These are phyloP conservation scores for Microtus ochrogaster DNA, from an alignment of 2,113 vertebrate genomes.

Conservation along the genomic window DNA sequence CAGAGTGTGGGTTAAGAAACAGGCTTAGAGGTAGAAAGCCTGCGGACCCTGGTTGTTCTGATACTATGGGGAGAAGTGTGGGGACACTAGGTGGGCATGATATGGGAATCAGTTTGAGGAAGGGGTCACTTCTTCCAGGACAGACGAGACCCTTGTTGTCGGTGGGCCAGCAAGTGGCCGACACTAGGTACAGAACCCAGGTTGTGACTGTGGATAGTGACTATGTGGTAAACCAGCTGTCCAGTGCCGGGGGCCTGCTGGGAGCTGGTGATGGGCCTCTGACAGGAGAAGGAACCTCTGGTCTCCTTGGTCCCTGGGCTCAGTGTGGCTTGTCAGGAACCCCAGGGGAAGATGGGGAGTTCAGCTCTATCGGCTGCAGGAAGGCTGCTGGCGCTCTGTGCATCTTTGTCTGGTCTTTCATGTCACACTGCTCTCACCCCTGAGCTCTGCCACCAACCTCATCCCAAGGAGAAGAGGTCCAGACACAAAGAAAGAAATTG, in stretches of 20 bases:
- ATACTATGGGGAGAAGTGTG: not conserved
- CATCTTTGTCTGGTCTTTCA: not conserved
- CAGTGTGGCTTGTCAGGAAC: not conserved
- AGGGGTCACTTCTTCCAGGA: not conserved
- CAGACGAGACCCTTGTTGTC: not conserved
- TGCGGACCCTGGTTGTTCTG: not conserved
- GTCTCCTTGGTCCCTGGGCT: not conserved
- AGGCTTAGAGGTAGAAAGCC: not conserved
- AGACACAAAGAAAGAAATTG: not conserved
- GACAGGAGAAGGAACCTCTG: not conserved
- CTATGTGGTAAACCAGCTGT: not conserved
- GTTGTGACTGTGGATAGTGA: not conserved
- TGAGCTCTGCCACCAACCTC: not conserved
- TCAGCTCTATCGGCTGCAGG: not conserved
- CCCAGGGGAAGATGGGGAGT: not conserved
- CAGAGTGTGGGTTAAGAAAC: not conserved
- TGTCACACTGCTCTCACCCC: not conserved
- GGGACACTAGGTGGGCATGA: too few species aligned
- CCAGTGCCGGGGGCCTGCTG: not conserved
- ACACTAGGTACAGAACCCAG: not conserved
- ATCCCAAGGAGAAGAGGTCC: not conserved
- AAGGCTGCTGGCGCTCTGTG: not conserved
- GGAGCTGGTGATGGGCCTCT: not conserved
- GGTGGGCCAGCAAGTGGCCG: not conserved
- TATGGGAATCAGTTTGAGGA: not conserved